Percentiles rank a stretch among this genome's conserved stretches.
These are phyloP conservation scores for Mycalesis mineus DNA, from an alignment of 2,888 invertebrate genomes.

Conservation along the genomic window DNA sequence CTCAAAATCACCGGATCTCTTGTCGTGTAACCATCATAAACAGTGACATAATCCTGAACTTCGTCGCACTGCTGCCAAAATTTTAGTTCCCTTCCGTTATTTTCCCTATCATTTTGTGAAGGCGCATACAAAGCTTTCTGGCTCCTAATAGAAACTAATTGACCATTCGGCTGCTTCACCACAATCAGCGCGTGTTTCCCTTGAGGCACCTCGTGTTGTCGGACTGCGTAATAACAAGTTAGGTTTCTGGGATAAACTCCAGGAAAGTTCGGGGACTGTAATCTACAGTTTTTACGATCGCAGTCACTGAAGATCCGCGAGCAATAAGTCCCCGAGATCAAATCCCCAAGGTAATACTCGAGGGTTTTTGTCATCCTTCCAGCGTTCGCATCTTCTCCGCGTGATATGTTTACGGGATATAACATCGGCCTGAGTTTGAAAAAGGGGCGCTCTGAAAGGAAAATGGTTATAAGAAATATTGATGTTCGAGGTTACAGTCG, in stretches of 20 bases:
- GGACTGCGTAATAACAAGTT: conserved; percentile 94
- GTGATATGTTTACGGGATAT: conserved; percentile 73
- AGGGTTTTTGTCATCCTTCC: conserved; percentile 68
- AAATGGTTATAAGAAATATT: conserved; percentile 24
- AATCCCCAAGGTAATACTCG: conserved; percentile 88
- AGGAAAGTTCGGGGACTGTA: conserved; percentile 95
- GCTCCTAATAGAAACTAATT: conserved; percentile 89
- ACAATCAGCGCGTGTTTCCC: conserved; percentile 93
- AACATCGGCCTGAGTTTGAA: conserved; percentile 70
- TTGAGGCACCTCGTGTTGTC: conserved; percentile 89
- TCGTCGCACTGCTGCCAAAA: conserved; percentile 93
- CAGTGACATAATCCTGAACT: conserved; percentile 92
- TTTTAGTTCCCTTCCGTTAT: conserved; percentile 78
- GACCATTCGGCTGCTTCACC: conserved; percentile 90
- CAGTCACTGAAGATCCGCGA: conserved; percentile 95
- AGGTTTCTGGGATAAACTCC: conserved; percentile 95
- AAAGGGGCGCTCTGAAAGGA: conserved; percentile 70
- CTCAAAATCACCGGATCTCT: conserved; percentile 91
- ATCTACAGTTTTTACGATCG: conserved; percentile 91
- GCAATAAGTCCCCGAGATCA: conserved; percentile 94
- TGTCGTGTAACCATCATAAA: conserved; percentile 93
- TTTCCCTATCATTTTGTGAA: conserved; percentile 74
- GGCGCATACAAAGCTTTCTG: conserved; percentile 83
- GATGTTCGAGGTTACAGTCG: conserved; percentile 4
- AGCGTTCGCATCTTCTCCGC: conserved; percentile 60